A percentile compares a stretch with the other conserved stretches of the same genome.
Evolutionary conservation across 2,113 vertebrate species (phyloP).

Genomic region (Gracilinanus agilis): DNA sequence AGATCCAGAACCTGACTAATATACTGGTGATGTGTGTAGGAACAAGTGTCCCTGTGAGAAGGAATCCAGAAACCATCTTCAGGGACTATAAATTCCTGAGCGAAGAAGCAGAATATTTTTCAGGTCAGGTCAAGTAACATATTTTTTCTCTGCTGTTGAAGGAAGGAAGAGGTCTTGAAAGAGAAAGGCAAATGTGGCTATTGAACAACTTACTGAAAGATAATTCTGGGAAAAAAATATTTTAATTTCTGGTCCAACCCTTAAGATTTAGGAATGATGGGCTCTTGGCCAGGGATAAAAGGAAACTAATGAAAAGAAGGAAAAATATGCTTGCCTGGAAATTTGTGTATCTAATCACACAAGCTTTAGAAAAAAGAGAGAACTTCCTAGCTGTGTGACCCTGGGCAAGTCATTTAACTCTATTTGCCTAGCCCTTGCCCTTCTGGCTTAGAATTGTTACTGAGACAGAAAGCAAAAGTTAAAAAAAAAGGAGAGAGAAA

Average conservation of each 20-base stretch:
- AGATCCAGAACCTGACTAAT: not conserved
- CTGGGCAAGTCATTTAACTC: too few relatives aligned
- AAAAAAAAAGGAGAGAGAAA: too few relatives aligned
- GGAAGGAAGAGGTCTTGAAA: not conserved
- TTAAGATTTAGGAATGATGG: not conserved
- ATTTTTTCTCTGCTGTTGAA: not conserved
- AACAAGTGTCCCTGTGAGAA: not conserved
- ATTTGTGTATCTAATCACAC: not conserved
- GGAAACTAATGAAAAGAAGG: not conserved
- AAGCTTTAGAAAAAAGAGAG: not conserved
- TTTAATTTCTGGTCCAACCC: not conserved
- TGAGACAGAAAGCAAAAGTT: not conserved
- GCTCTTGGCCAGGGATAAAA: not conserved
- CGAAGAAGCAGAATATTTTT: not conserved
- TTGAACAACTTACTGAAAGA: not conserved
- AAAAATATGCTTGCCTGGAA: not conserved
- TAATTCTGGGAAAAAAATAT: not conserved
- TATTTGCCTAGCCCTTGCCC: too few relatives aligned
- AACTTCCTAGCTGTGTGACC: not conserved
- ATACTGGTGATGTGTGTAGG: not conserved
- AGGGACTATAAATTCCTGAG: not conserved
- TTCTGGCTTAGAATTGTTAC: too few relatives aligned
- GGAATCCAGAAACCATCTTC: not conserved
- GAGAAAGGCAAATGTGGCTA: not conserved
- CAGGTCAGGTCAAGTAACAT: not conserved